Percentiles rank a stretch among this genome's conserved stretches.
Conservation (phyloP, 2,797 vertebrate genomes). For the Euthynnus affinis region DNA sequence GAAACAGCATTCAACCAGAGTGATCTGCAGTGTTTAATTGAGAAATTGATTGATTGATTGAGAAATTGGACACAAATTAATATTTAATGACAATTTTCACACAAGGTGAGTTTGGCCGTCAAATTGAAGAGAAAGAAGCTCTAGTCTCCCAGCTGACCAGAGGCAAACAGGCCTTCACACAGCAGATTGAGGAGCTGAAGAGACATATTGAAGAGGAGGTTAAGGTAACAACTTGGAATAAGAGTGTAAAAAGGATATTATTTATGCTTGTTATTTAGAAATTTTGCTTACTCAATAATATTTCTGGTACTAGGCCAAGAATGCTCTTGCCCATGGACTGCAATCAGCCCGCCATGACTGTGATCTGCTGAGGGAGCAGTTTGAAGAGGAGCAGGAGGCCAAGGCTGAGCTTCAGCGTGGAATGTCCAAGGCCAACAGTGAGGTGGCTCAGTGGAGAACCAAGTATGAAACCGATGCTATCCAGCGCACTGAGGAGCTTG, state of each 20-base stretch:
- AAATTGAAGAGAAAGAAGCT: conserved; percentile 91
- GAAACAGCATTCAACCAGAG: neutral
- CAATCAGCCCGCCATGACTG: conserved; percentile 90
- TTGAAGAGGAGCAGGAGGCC: conserved; percentile 90
- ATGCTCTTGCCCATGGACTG: conserved; percentile 89
- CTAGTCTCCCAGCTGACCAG: conserved; percentile 91
- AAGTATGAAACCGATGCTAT: conserved; percentile 92
- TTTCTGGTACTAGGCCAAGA: conserved; percentile 85
- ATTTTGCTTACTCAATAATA: neutral
- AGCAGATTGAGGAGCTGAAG: conserved; percentile 93
- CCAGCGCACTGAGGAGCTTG: conserved; percentile 82
- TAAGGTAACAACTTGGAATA: conserved; percentile 60
- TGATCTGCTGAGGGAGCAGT: conserved; percentile 90
- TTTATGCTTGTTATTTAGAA: neutral
- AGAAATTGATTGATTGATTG: neutral
- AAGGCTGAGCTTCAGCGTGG: conserved; percentile 89
- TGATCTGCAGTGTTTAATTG: neutral
- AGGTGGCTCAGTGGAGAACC: conserved; percentile 91
- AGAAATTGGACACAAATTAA: conserved; percentile 5
- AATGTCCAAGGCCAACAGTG: conserved; percentile 91
- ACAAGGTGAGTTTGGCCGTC: conserved; percentile 88
- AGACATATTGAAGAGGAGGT: conserved; percentile 87
- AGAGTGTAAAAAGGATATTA: rapidly evolving
- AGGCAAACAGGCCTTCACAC: conserved; percentile 91
- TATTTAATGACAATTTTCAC: neutral